phyloP scores from a whole-genome alignment of 1,140 invertebrate species.

The Asbolus verrucosus region DNA sequence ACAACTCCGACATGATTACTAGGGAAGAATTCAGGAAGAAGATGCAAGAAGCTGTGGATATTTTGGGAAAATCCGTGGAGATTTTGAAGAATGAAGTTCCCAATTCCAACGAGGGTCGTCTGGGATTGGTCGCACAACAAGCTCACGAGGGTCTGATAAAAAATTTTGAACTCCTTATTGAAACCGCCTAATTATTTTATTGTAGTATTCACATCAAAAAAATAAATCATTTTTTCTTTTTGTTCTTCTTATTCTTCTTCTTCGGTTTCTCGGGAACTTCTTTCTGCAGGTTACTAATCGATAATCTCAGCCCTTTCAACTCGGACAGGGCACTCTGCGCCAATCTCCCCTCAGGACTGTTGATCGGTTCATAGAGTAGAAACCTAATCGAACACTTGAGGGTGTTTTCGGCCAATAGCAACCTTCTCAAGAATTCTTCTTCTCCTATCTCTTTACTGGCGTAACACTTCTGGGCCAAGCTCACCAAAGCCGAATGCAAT shows the following conservation, averaged over 20 bases:
- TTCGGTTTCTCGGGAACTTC: conserved; percentile 10
- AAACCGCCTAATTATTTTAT: conserved; percentile 51
- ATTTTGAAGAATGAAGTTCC: conserved; percentile 77
- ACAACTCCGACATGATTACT: conserved; percentile 70
- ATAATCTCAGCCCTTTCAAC: conserved; percentile 69
- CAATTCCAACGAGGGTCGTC: conserved; percentile 76
- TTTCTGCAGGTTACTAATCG: conserved; percentile 52
- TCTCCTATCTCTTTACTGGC: conserved; percentile 69
- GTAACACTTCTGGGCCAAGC: conserved; percentile 73
- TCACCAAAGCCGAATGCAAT: conserved; percentile 75
- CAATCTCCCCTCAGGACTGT: conserved; percentile 78
- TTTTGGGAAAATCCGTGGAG: conserved; percentile 70
- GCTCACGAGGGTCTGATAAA: conserved; percentile 73
- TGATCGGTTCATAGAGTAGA: conserved; percentile 76
- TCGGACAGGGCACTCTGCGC: conserved; percentile 75
- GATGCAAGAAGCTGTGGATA: conserved; percentile 73
- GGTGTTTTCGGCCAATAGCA: conserved; percentile 67
- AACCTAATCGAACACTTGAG: conserved; percentile 74
- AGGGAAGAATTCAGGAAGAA: conserved; percentile 73
- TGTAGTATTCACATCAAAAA: background rate
- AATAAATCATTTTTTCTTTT: conserved; percentile 20
- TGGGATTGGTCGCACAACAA: conserved; percentile 72
- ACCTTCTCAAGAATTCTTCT: conserved; percentile 64
- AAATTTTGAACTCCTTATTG: conserved; percentile 70
- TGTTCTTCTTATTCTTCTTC: background rate